Conservation (phyloP, 2,113 vertebrate species). For the Corvus cornix region DNA sequence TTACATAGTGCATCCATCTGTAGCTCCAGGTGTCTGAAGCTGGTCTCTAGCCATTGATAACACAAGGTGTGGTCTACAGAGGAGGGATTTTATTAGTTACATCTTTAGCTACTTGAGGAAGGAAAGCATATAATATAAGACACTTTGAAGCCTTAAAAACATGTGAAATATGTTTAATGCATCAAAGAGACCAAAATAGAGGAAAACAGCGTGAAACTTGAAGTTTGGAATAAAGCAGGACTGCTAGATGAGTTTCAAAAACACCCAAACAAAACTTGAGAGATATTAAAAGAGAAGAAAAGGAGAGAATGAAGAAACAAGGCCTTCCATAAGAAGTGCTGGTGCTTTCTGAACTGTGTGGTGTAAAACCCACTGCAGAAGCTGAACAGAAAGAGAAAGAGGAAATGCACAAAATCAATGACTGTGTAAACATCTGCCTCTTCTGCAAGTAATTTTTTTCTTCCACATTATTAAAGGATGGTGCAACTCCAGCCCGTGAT, state of each 20-base stretch:
- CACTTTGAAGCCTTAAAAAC: conserved; percentile 56
- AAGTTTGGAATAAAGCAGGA: not conserved
- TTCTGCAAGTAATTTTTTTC: not conserved
- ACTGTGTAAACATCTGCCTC: not conserved
- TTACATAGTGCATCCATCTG: conserved; percentile 56
- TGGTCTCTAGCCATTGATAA: conserved; percentile 51
- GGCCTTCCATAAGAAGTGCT: not conserved
- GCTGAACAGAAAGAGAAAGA: not conserved
- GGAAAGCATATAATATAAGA: conserved; percentile 36
- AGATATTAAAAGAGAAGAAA: conserved; percentile 6
- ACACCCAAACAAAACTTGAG: not conserved
- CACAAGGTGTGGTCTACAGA: conserved; percentile 66
- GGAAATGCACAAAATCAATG: not conserved
- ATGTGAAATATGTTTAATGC: conserved; percentile 31
- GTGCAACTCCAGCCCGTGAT: not conserved
- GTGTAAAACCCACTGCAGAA: not conserved
- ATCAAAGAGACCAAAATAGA: conserved; percentile 50
- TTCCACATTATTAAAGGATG: not conserved
- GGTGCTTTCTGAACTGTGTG: not conserved
- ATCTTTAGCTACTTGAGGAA: conserved; percentile 63
- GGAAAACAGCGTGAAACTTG: conserved; percentile 45
- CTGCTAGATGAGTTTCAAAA: not conserved
- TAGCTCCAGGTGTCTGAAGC: conserved; percentile 56
- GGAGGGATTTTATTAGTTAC: conserved; percentile 46
- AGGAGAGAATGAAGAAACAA: not conserved